These are phyloP conservation scores for Tinea trinotella DNA, from an alignment of 2,888 invertebrate genomes.

Conservation along the genomic window DNA sequence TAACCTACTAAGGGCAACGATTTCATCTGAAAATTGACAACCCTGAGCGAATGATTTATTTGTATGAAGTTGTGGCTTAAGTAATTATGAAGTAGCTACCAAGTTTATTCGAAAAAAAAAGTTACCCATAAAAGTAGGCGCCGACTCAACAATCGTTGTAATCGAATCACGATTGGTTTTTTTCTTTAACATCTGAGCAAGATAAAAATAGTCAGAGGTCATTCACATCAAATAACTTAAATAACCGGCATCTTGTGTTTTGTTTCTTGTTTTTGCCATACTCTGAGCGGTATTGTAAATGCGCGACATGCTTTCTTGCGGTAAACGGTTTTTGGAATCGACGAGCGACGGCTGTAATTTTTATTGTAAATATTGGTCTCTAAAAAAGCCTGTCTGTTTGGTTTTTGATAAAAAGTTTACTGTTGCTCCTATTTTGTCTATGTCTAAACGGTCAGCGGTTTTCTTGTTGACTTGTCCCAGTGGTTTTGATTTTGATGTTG, in stretches of 20 bases:
- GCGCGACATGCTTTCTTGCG: conserved; percentile 31
- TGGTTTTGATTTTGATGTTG: neutral
- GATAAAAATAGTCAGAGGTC: conserved; percentile 42
- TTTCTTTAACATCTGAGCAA: conserved; percentile 25
- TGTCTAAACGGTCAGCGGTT: neutral
- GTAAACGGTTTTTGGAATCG: conserved; percentile 19
- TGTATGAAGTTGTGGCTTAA: neutral
- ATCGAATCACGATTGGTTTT: conserved; percentile 43
- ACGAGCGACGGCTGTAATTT: conserved; percentile 17
- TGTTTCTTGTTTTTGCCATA: conserved; percentile 20
- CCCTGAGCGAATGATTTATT: conserved; percentile 5
- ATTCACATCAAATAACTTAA: conserved; percentile 32
- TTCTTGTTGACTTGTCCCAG: neutral
- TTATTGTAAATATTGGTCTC: conserved; percentile 4
- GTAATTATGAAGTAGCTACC: conserved; percentile 6
- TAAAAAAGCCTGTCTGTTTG: neutral
- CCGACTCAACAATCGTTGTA: conserved; percentile 39
- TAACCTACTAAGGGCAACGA: no score
- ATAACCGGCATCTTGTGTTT: conserved; percentile 28
- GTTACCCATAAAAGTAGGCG: conserved; percentile 22
- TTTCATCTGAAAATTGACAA: conserved; percentile 5
- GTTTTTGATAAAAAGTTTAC: neutral
- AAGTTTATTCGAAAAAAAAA: neutral
- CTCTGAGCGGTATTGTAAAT: neutral
- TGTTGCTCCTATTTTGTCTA: neutral